Evolutionary conservation across 1,140 invertebrate species (phyloP).

Genomic region (Drosophila sechellia): DNA sequence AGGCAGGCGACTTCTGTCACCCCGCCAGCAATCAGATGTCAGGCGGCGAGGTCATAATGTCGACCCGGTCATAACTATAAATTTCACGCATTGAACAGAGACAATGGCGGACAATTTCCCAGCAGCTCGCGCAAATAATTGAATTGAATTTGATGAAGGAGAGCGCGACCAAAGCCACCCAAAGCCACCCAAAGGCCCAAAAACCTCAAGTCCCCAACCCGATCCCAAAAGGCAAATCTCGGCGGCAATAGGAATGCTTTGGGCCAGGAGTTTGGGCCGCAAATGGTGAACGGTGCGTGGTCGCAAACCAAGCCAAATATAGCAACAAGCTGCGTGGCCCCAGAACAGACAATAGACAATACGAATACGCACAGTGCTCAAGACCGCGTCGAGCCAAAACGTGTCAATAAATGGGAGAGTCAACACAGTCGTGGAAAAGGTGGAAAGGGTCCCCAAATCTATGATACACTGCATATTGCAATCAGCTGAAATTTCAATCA

Average conservation of each 20-base stretch:
- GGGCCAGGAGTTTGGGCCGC: slow-evolving; percentile 22
- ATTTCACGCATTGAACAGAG: slow-evolving; percentile 72
- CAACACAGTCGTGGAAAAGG: neutral
- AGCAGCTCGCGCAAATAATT: slow-evolving; percentile 57
- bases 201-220: slow-evolving; percentile 12
- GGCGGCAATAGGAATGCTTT: slow-evolving; percentile 49
- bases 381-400: slow-evolving; percentile 44
- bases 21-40: slow-evolving; percentile 62
- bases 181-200: slow-evolving; percentile 14
- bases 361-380: slow-evolving; percentile 72
- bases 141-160: slow-evolving; percentile 71
- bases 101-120: slow-evolving; percentile 69
- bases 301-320: slow-evolving; percentile 52
- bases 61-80: slow-evolving; percentile 70
- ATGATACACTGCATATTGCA: slow-evolving; percentile 25
- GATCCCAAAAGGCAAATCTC: slow-evolving; percentile 67
- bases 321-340: slow-evolving; percentile 55
- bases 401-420: slow-evolving; percentile 47
- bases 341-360: slow-evolving; percentile 70
- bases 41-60: slow-evolving; percentile 71
- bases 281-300: slow-evolving; percentile 69
- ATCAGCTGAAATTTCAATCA: neutral
- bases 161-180: slow-evolving; percentile 18
- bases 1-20: slow-evolving; percentile 55
- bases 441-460: neutral